phyloP scores from a whole-genome alignment of 1,140 invertebrate species.

The Aleiodes sp. region DNA sequence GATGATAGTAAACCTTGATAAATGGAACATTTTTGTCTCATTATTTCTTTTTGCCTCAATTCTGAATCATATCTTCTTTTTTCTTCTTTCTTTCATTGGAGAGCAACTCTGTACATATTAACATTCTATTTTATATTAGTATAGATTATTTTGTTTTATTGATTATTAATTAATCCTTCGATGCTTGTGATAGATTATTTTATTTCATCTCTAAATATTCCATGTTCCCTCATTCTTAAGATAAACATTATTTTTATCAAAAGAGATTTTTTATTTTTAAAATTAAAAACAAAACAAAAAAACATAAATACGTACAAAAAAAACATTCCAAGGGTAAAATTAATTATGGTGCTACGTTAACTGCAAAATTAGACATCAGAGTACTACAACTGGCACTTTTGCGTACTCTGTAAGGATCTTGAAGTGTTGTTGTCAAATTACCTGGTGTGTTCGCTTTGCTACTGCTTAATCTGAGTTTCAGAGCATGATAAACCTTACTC shows the following conservation, averaged over 20 bases:
- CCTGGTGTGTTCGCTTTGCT: neutral
- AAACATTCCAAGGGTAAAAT: neutral
- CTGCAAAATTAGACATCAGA: constrained; percentile 44
- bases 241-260: too few relatives aligned
- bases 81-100: neutral
- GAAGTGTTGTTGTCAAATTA: constrained; percentile 33
- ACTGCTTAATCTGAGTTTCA: constrained; percentile 41
- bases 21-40: neutral
- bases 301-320: too few relatives aligned
- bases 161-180: neutral
- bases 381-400: constrained; percentile 50
- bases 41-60: neutral
- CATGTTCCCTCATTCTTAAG: too few relatives aligned
- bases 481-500: constrained; percentile 63
- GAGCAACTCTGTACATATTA: neutral
- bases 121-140: neutral
- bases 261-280: too few relatives aligned
- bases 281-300: too few relatives aligned
- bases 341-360: constrained; percentile 38
- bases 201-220: neutral
- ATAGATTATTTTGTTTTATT: neutral
- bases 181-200: neutral
- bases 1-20: constrained; percentile 22
- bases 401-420: constrained; percentile 45
- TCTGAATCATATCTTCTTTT: neutral